These are phyloP conservation scores for Danio rerio DNA, from an alignment of 2,113 vertebrate species.

Conservation along the genomic window GRCz12tu NC_133199.1:22284001-22284500, in stretches of 20 bases:
- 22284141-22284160: slow-evolving; percentile 13
- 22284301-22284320: slow-evolving; percentile 19
- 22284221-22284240: slow-evolving; percentile 26
- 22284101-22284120: neutral
- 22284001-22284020: too few relatives aligned
- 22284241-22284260: slow-evolving; percentile 41
- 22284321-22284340: slow-evolving; percentile 20
- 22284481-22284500: slow-evolving; percentile 33
- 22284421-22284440: neutral
- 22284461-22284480: neutral
- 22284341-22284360: slow-evolving; percentile 15
- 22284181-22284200: slow-evolving; percentile 11
- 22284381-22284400: slow-evolving; percentile 8
- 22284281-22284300: slow-evolving; percentile 4
- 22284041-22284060: neutral
- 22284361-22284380: slow-evolving; percentile 32
- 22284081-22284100: neutral
- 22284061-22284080: neutral
- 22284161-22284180: slow-evolving; percentile 21
- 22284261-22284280: slow-evolving; percentile 34
- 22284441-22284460: slow-evolving; percentile 1
- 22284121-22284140: neutral
- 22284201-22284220: slow-evolving; percentile 34
- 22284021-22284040: neutral
- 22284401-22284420: neutral